These are phyloP conservation scores for Trissolcus japonicus DNA, from an alignment of 2,888 invertebrate species.

Conservation along the genomic window DNA sequence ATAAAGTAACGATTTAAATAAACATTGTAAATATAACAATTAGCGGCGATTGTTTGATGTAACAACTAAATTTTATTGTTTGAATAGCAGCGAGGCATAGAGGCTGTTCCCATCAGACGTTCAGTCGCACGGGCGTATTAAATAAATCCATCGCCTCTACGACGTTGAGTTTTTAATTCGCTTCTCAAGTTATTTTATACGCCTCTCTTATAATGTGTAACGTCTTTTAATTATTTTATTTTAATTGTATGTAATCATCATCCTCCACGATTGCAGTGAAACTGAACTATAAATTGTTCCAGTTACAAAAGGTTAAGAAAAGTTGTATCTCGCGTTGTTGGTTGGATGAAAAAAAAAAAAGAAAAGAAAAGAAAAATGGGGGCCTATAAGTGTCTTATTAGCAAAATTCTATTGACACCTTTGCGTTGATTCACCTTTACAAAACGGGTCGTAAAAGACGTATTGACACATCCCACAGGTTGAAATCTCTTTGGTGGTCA, in stretches of 20 bases:
- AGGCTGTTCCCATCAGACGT: conserved; percentile 1
- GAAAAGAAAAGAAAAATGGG: too few relatives aligned
- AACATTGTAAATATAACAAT: conserved; percentile 7
- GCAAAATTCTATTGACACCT: conserved; percentile 3
- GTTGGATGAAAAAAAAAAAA: too few relatives aligned
- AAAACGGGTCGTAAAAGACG: conserved; percentile 20
- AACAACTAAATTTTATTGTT: conserved; percentile 35
- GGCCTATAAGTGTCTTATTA: too few relatives aligned
- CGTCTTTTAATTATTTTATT: too few relatives aligned
- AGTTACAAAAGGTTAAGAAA: too few relatives aligned
- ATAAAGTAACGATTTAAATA: not conserved
- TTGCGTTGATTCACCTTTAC: conserved; percentile 16
- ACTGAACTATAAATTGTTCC: too few relatives aligned
- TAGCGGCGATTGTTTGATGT: conserved; percentile 19
- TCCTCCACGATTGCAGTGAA: too few relatives aligned
- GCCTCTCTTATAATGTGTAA: too few relatives aligned
- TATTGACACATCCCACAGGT: conserved; percentile 19
- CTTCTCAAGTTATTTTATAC: not conserved
- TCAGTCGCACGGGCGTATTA: not conserved
- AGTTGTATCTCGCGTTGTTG: too few relatives aligned
- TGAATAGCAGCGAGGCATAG: conserved; percentile 19
- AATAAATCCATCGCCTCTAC: not conserved
- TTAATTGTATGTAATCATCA: too few relatives aligned
- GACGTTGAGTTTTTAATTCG: too few relatives aligned
- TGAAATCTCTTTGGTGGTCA: conserved; percentile 15